These are phyloP conservation scores for Ceyx erithaca DNA, from an alignment of 2,797 vertebrate species.

Conservation along the genomic window DNA sequence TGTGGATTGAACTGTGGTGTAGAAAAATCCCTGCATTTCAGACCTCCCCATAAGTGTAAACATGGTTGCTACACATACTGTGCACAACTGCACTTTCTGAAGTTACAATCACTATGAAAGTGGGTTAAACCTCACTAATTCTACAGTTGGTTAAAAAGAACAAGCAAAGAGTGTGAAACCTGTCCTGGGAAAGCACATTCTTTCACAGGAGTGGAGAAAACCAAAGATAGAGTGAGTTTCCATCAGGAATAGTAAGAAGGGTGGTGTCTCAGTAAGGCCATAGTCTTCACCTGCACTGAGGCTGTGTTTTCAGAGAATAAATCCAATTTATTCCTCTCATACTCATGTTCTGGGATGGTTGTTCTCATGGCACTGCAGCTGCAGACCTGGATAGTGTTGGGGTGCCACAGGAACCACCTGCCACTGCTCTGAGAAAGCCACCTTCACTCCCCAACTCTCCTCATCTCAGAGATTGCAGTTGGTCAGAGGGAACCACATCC, in stretches of 20 bases:
- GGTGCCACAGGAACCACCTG: background rate
- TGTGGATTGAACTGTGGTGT: background rate
- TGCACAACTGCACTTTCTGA: background rate
- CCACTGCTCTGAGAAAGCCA: background rate
- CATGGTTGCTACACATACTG: background rate
- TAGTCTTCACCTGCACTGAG: background rate
- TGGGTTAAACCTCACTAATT: background rate
- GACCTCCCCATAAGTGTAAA: fast-evolving
- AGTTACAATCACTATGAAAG: background rate
- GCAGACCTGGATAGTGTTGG: background rate
- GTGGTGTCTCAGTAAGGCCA: too few relatives aligned
- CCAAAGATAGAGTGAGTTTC: background rate
- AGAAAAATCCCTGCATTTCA: background rate
- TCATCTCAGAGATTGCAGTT: too few relatives aligned
- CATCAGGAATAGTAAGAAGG: background rate
- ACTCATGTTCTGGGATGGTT: background rate
- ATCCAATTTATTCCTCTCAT: background rate
- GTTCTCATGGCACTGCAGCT: background rate
- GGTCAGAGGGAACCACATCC: background rate
- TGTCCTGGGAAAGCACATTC: background rate
- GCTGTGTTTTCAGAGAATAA: background rate
- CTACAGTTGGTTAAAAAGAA: background rate
- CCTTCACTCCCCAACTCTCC: background rate
- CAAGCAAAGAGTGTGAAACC: background rate
- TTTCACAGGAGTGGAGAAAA: background rate